These are phyloP conservation scores for Stichopus horrens DNA, from an alignment of 53 echinoderm and acorn worm species.

Conservation along the genomic window DNA sequence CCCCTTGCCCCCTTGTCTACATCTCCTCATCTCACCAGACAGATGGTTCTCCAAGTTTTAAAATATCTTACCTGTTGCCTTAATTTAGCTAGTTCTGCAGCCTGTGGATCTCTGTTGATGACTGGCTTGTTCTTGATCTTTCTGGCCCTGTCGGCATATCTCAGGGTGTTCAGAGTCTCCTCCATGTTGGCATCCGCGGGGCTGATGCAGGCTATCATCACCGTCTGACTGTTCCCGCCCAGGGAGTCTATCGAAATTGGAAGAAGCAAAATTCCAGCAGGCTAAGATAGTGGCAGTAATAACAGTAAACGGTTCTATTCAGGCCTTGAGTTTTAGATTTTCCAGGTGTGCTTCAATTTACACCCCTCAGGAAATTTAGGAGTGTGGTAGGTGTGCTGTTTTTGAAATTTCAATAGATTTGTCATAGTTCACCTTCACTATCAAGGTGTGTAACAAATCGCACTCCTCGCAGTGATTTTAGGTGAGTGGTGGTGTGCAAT, in stretches of 20 bases:
- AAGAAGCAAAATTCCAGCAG: too few species aligned
- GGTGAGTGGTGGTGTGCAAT: too few species aligned
- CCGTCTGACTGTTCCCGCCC: conserved; percentile 94
- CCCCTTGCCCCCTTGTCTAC: background rate
- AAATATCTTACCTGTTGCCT: conserved; percentile 70
- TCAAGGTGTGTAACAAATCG: too few species aligned
- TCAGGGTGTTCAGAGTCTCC: conserved; percentile 91
- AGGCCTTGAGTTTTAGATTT: too few species aligned
- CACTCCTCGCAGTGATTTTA: too few species aligned
- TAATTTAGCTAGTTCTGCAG: conserved; percentile 77
- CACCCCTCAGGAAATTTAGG: too few species aligned
- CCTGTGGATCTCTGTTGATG: conserved; percentile 88
- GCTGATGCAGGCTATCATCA: conserved; percentile 96
- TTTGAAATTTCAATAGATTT: too few species aligned
- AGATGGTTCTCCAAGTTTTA: background rate
- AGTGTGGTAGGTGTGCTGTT: too few species aligned
- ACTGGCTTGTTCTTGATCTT: conserved; percentile 96
- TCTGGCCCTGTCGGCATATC: conserved; percentile 97
- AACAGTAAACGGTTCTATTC: too few species aligned
- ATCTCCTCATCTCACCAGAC: background rate
- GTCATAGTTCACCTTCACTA: too few species aligned
- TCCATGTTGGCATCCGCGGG: conserved; percentile 97
- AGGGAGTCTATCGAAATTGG: conserved; percentile 66
- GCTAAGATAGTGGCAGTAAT: too few species aligned
- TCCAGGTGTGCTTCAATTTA: too few species aligned